A percentile compares a stretch with the other conserved stretches of the same genome.
phyloP scores from a whole-genome alignment of 2,113 vertebrate genomes.

The Zingel zingel region DNA sequence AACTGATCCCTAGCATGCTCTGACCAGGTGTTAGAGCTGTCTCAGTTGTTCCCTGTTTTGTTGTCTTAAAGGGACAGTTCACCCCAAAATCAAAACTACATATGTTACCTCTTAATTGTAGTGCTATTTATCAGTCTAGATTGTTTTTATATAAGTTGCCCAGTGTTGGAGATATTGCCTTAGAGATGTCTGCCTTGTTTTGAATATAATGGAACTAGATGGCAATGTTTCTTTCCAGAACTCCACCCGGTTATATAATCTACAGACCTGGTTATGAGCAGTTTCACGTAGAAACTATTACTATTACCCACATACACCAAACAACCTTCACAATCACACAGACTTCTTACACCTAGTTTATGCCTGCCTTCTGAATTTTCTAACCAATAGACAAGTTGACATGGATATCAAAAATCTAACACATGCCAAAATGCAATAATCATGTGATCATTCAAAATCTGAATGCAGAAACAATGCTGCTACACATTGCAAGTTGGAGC shows the following conservation, averaged over 20 bases:
- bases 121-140: too few species aligned
- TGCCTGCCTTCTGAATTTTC: background rate
- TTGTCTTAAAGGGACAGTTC: background rate
- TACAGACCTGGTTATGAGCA: too few species aligned
- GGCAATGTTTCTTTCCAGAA: too few species aligned
- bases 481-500: background rate
- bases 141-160: too few species aligned
- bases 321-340: background rate
- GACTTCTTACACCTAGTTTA: background rate
- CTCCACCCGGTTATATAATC: too few species aligned
- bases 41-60: background rate
- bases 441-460: background rate
- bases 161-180: too few species aligned
- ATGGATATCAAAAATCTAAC: background rate
- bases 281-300: too few species aligned
- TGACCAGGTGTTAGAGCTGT: background rate
- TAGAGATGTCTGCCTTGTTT: too few species aligned
- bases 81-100: too few species aligned
- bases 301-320: too few species aligned
- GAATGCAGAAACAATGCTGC: constrained; percentile 2
- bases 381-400: background rate
- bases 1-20: background rate
- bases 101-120: too few species aligned
- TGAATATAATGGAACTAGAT: too few species aligned
- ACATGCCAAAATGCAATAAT: background rate